A percentile compares a stretch with the other conserved stretches of the same genome.
These are phyloP conservation scores for Esperia sulphurella DNA, from an alignment of 2,888 invertebrate species.

Conservation along the genomic window DNA sequence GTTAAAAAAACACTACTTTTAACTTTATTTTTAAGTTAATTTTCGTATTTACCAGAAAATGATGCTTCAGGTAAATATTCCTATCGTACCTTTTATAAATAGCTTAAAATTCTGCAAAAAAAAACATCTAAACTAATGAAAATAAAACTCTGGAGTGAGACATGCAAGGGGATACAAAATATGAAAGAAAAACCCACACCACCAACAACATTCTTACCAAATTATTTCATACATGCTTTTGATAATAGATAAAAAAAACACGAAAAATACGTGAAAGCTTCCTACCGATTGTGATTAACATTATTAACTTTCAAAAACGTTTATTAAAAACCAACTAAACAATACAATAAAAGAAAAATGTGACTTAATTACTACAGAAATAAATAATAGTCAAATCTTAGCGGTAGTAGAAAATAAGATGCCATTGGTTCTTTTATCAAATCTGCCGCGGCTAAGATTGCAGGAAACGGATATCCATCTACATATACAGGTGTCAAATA, in stretches of 20 bases:
- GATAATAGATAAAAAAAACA: not conserved
- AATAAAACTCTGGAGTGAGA: not conserved
- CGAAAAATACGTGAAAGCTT: constrained; percentile 63
- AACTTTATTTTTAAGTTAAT: too few species aligned
- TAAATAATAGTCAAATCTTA: constrained; percentile 27
- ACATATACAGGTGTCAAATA: too few species aligned
- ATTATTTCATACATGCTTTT: constrained; percentile 71
- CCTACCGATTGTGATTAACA: constrained; percentile 68
- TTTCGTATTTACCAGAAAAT: too few species aligned
- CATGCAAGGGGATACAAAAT: constrained; percentile 26
- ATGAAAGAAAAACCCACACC: constrained; percentile 44
- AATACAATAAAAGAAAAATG: constrained; percentile 30
- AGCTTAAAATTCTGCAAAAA: too few species aligned
- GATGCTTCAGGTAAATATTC: too few species aligned
- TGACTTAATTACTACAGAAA: constrained; percentile 29
- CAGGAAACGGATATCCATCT: too few species aligned
- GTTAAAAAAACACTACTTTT: too few species aligned
- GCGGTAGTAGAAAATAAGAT: not conserved
- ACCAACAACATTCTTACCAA: constrained; percentile 17
- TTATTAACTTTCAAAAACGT: constrained; percentile 35
- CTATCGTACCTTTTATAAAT: too few species aligned
- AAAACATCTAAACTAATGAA: too few species aligned
- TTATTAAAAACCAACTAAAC: constrained; percentile 46
- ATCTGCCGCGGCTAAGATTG: not conserved
- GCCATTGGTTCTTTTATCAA: not conserved